Conservation (phyloP, 2,797 vertebrate genomes). For the Geotrypetes seraphini region DNA sequence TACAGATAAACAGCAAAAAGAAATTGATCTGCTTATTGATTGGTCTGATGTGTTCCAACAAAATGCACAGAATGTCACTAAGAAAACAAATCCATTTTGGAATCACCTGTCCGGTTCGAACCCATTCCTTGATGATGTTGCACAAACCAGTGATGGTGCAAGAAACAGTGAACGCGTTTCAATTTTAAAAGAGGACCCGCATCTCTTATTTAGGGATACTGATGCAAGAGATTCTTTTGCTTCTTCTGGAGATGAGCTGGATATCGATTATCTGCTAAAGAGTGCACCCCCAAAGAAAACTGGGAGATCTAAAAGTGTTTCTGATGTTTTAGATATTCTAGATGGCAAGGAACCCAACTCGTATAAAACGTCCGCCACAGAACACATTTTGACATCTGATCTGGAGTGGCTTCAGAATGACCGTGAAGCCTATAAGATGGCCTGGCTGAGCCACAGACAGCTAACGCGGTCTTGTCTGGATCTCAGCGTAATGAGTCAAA, state of each 20-base stretch:
- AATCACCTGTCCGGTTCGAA: constrained; percentile 79
- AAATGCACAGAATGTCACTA: constrained; percentile 28
- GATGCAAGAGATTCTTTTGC: constrained; percentile 59
- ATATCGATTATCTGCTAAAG: constrained; percentile 54
- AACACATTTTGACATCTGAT: constrained; percentile 57
- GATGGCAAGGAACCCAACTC: constrained; percentile 42
- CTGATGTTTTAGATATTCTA: constrained; percentile 74
- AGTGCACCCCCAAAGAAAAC: constrained; percentile 51
- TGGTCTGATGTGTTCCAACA: constrained; percentile 38
- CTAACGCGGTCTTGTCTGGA: constrained; percentile 85
- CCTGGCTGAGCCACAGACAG: constrained; percentile 90
- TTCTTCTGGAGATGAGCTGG: constrained; percentile 80
- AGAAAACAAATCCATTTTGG: constrained; percentile 82
- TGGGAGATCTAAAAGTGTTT: constrained; percentile 77
- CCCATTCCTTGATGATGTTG: constrained; percentile 85
- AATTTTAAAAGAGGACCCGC: constrained; percentile 53
- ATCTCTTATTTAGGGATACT: constrained; percentile 42
- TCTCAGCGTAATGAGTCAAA: constrained; percentile 77
- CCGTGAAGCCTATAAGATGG: constrained; percentile 88
- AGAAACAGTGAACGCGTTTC: constrained; percentile 38
- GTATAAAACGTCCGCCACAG: constrained; percentile 25
- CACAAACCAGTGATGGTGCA: constrained; percentile 47
- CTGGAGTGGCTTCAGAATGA: constrained; percentile 78
- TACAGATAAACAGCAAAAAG: constrained; percentile 33
- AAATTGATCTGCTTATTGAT: constrained; percentile 26